phyloP scores from a whole-genome alignment of 2,113 vertebrate genomes.

The Oxyruncus cristatus region DNA sequence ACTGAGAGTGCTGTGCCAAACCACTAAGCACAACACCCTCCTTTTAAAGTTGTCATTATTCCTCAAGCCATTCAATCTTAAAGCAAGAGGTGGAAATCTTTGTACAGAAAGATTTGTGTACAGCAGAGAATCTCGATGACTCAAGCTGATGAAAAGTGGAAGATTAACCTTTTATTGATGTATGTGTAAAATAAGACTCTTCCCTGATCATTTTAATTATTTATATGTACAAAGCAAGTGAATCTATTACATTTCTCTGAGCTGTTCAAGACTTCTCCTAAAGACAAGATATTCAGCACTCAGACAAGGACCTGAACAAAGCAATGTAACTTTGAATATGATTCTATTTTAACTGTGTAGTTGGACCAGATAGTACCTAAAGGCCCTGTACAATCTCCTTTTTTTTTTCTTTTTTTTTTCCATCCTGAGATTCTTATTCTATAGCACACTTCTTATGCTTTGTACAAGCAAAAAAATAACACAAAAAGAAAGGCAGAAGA shows the following conservation, averaged over 20 bases:
- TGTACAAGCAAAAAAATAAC: neutral
- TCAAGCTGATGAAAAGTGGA: neutral
- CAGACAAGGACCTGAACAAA: neutral
- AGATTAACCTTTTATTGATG: conserved; percentile 20
- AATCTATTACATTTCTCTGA: neutral
- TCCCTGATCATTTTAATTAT: neutral
- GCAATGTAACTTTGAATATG: neutral
- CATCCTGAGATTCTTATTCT: neutral
- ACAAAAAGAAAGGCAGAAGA: neutral
- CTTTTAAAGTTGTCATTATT: neutral
- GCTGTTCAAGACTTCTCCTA: neutral
- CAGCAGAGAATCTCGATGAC: neutral
- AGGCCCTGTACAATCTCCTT: neutral
- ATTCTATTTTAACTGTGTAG: neutral
- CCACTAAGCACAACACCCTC: neutral
- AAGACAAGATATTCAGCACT: neutral
- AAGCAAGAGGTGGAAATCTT: neutral
- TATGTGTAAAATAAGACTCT: neutral
- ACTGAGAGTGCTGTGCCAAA: neutral
- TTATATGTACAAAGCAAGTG: neutral
- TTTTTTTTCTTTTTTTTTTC: accelerated
- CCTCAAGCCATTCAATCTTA: neutral
- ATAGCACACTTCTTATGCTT: neutral
- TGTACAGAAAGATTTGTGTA: neutral
- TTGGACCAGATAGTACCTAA: neutral